These are phyloP conservation scores for Gymnopithys bicolor DNA, from an alignment of 2,797 vertebrate genomes.

Conservation along the genomic window DNA sequence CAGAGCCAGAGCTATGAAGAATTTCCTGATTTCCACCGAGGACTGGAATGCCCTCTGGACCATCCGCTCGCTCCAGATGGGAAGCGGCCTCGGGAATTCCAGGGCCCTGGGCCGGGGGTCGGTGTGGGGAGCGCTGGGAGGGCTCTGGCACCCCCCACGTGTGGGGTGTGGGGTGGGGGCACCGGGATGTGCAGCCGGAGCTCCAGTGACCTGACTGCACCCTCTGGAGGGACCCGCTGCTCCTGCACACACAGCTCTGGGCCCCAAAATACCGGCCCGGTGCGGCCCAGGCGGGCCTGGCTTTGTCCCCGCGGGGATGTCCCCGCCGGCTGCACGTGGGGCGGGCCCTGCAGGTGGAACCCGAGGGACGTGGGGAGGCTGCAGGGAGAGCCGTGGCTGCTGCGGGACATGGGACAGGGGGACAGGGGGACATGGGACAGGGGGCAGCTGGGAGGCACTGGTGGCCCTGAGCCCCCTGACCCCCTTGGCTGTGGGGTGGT, in stretches of 20 bases:
- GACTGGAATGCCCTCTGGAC: conserved; percentile 39
- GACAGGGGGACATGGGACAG: not conserved
- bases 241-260: not conserved
- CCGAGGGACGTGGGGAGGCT: rapidly evolving
- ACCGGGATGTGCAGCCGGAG: not conserved
- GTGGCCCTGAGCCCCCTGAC: rapidly evolving
- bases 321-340: rapidly evolving
- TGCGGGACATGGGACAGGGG: too few relatives aligned
- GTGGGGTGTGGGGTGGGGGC: not conserved
- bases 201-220: not conserved
- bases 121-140: not conserved
- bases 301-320: rapidly evolving
- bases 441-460: rapidly evolving
- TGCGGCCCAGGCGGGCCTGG: rapidly evolving
- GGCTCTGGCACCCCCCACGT: not conserved
- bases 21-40: conserved; percentile 29
- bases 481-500: rapidly evolving
- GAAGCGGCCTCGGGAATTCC: not conserved
- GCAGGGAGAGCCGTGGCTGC: not conserved
- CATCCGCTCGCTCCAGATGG: conserved; percentile 14
- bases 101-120: not conserved
- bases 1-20: not conserved
- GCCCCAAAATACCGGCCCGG: rapidly evolving
- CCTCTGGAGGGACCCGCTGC: conserved; percentile 45
- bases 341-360: not conserved